Conservation (phyloP, 1,140 invertebrate species). For the Drosophila littoralis region DNA sequence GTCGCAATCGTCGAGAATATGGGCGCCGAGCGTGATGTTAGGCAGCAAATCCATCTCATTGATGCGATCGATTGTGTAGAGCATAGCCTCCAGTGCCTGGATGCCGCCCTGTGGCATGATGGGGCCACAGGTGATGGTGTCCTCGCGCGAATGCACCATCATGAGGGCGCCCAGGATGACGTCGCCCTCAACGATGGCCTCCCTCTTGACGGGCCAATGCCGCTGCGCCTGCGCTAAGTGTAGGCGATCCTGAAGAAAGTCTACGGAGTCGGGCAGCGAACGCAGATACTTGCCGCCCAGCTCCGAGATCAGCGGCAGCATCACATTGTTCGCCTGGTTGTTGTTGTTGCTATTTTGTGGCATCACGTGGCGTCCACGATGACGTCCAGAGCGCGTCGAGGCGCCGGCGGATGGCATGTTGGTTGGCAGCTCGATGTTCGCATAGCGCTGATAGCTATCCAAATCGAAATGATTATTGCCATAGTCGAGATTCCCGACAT, state of each 20-base stretch:
- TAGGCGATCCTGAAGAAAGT: constrained; percentile 62
- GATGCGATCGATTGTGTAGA: constrained; percentile 92
- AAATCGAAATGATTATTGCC: constrained; percentile 51
- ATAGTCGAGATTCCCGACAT: constrained; percentile 9
- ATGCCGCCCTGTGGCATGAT: constrained; percentile 95
- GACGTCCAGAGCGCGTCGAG: constrained; percentile 68
- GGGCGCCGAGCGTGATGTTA: constrained; percentile 90
- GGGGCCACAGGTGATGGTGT: constrained; percentile 91
- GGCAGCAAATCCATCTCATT: constrained; percentile 88
- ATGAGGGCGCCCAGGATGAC: constrained; percentile 94
- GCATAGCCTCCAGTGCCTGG: constrained; percentile 94
- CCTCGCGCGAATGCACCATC: constrained; percentile 96
- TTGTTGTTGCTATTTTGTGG: constrained; percentile 31
- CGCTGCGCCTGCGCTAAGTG: constrained; percentile 60
- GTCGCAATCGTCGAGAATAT: constrained; percentile 96
- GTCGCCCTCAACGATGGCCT: constrained; percentile 94
- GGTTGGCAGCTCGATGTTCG: constrained; percentile 50
- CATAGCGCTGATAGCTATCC: constrained; percentile 67
- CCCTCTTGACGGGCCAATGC: constrained; percentile 93
- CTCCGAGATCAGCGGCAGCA: constrained; percentile 45
- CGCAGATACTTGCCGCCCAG: constrained; percentile 70
- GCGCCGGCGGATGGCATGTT: constrained; percentile 19
- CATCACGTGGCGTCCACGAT: constrained; percentile 67
- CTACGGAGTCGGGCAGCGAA: constrained; percentile 73
- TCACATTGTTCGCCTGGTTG: constrained; percentile 20